Base-by-base conservation (phyloP, 2,888 invertebrate genomes). In the Agrotis puta region DNA sequence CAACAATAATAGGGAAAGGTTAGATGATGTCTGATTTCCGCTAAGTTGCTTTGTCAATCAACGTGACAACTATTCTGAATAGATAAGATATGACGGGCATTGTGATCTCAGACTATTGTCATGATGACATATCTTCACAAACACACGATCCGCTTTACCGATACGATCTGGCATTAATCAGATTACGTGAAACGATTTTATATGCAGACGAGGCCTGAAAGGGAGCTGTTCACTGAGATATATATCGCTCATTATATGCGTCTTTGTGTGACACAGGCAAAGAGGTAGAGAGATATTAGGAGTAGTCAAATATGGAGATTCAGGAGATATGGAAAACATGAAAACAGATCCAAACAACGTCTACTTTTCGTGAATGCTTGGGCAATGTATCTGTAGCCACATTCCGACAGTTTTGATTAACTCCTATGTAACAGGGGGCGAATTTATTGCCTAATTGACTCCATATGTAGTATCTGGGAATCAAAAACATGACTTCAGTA, bases 81-180 rank as follows among this genome's bases (percentile, higher is more conserved):
- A 27, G 14, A n/a, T 33, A 24, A 50, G 56, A 79, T 62, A n/a
- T 47, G 54, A 61, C 2, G 13, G 5, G 13, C 48, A 47, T 69
- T 48, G 47, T 58, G n/a, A n/a, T 27, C 2, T 3, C 14, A 7
- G 11, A 9, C n/a, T 18, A 56, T 59, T 33, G 47, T 59, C n/a
- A 45, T 61, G 59, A 20, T 77, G 54, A 59, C 51, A 57, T 56
- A 27, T 48, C n/a, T 63, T 47, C 7, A 61, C 43, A 45, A 43
- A 45, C 50, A 58, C 47, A 27, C 20, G 54, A 56, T 22, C 22
- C 39, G 18, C 22, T 56, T 39, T 61, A 27, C 45, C 20, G 67
- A 83, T 79, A 64, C 33, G 24, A 83, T 68, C 75, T 58, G 67
- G 14, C 50, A 73, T 74, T 82, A 68, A 85, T 82, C 68, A 63